Conservation (phyloP, 2,113 vertebrate genomes). For the Paedocypris sp. region DNA sequence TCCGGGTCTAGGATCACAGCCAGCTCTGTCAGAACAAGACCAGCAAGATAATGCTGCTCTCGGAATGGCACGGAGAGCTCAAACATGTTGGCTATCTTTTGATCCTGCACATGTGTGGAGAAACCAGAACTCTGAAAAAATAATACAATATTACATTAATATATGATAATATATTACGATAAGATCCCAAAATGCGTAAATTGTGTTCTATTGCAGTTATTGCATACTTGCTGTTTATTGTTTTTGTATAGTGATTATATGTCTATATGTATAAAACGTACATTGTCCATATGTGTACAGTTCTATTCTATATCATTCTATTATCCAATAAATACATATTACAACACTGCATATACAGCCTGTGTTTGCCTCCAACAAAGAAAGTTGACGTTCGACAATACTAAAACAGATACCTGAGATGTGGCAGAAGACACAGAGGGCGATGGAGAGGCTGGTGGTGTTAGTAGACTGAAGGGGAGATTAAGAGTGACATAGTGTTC, state of each 20-base stretch:
- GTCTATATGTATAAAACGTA: no score
- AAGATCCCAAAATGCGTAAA: no score
- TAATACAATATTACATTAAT: no score
- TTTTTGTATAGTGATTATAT: no score
- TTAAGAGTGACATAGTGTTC: conserved; percentile 97
- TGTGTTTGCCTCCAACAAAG: no score
- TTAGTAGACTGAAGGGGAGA: conserved; percentile 87
- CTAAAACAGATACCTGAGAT: conserved; percentile 97
- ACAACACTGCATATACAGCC: no score
- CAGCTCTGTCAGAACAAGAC: conserved; percentile 85
- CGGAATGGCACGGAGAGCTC: conserved; percentile 93
- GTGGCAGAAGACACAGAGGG: conserved; percentile 94
- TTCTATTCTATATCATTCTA: no score
- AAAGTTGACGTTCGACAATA: no score
- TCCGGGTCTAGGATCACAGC: conserved; percentile 93
- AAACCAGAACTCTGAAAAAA: conserved; percentile 86
- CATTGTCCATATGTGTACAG: no score
- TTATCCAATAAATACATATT: no score
- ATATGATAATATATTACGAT: no score
- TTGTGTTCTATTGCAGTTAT: background rate
- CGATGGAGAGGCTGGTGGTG: conserved; percentile 90
- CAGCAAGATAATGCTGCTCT: conserved; percentile 91
- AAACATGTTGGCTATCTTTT: conserved; percentile 99
- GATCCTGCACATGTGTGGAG: conserved; percentile 92
- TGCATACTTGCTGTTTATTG: background rate